Conservation (phyloP, 2,797 vertebrate genomes). For the Eulemur mongoz region DNA sequence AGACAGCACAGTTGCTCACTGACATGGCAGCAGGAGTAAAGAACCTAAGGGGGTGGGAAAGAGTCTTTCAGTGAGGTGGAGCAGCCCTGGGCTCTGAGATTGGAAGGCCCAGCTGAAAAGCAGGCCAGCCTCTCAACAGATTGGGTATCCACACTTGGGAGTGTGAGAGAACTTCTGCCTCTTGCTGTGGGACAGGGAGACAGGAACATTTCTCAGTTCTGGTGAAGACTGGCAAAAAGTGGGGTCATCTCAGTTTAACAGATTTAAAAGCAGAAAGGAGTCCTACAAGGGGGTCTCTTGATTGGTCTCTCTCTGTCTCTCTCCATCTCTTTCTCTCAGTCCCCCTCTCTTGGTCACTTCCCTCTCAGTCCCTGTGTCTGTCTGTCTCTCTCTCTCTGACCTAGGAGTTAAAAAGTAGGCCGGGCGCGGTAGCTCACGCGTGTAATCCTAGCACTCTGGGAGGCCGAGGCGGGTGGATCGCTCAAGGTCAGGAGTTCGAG, state of each 20-base stretch:
- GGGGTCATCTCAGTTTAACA: neutral
- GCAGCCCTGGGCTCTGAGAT: neutral
- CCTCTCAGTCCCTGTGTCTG: neutral
- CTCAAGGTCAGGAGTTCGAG: too few relatives aligned
- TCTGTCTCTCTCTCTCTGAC: neutral
- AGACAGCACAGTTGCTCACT: slow-evolving; percentile 76
- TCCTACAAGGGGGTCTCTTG: neutral
- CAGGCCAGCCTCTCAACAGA: neutral
- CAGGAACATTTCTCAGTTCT: neutral
- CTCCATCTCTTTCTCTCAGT: too few relatives aligned
- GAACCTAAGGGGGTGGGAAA: slow-evolving; percentile 72
- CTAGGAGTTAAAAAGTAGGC: neutral
- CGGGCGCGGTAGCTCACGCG: too few relatives aligned
- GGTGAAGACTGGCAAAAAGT: neutral
- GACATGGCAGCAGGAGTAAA: slow-evolving; percentile 83
- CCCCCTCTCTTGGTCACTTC: neutral
- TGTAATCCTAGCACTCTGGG: too few relatives aligned
- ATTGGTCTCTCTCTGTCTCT: neutral
- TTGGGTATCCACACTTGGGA: neutral
- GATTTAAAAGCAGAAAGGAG: neutral
- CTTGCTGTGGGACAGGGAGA: neutral
- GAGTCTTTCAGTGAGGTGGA: neutral
- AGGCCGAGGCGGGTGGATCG: too few relatives aligned
- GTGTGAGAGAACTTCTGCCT: neutral
- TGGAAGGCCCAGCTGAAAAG: slow-evolving; percentile 6